Percentiles rank a stretch among this genome's conserved stretches.
Conservation (phyloP, 2,113 vertebrate species). For the Fregata magnificens region DNA sequence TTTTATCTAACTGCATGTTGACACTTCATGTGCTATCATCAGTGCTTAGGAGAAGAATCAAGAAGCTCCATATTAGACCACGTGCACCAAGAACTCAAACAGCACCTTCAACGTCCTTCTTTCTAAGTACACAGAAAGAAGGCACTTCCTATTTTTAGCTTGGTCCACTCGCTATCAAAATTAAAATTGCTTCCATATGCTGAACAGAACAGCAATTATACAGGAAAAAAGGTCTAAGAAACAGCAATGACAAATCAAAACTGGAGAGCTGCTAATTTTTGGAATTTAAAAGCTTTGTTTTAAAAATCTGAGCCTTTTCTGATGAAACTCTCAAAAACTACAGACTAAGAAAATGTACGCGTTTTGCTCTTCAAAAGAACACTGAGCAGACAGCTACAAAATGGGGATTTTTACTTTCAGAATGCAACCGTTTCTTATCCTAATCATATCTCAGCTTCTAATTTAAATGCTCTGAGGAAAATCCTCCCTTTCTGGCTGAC, state of each 20-base stretch:
- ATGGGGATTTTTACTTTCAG: neutral
- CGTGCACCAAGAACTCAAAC: neutral
- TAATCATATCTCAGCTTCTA: neutral
- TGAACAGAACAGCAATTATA: neutral
- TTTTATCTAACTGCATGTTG: neutral
- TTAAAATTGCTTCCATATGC: neutral
- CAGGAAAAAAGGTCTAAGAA: neutral
- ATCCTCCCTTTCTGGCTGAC: neutral
- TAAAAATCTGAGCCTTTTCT: neutral
- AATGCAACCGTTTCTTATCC: neutral
- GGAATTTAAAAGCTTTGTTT: neutral
- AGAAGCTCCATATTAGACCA: neutral
- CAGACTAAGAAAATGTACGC: neutral
- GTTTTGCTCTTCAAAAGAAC: neutral
- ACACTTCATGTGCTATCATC: neutral
- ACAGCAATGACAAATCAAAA: neutral
- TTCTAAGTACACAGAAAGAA: neutral
- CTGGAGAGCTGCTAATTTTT: neutral
- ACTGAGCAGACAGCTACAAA: neutral
- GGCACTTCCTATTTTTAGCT: conserved; percentile 2
- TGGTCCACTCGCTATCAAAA: conserved; percentile 18
- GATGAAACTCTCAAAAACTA: neutral
- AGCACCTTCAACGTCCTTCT: neutral
- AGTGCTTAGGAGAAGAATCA: neutral
- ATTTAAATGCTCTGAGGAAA: neutral